Base-by-base conservation (phyloP, 2,888 invertebrate species). In the Corythucha ciliata region DNA sequence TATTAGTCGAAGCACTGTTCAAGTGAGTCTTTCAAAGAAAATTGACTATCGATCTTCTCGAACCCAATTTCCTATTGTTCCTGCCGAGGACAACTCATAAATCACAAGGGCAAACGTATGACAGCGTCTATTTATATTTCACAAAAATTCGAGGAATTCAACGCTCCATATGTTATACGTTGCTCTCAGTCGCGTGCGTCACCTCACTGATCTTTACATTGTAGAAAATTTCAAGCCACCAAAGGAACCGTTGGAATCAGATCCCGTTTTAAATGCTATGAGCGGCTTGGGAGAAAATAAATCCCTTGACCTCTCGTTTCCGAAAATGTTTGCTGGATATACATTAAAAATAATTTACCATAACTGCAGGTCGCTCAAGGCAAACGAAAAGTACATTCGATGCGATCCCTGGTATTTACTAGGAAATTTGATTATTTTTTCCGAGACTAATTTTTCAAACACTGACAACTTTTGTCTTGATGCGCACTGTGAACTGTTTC, bases 81-180 rank as follows among this genome's bases (percentile, higher is more conserved):
- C 53, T 2, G 58, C 60, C 4, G 60, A 59, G 41, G 14, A 60
- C 59, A 0, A 56, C 59, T 39, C 60, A 60, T 47, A 61, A 61
- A 44, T 45, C 53, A 20, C 59, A 61, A 45, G 60, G 60, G 4
- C 41, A 48, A 44, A 48, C 48, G 14, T 48, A 48, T 21, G 40
- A 44, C n/a, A 25, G 24, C 5, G 48, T 48, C 3, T 42, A 22
- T 16, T 4, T 48, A 12, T 37, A 48, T 24, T 21, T 48, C 18
- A 44, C 12, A 3, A 44, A 48, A 44, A 42, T 6, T n/a, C 4
- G 12, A 12, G 21, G 40, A 44, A 16, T 48, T 39, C 34, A 4
- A 4, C n/a, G 48, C 10, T 39, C 48, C 2, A 29, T 5, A 44
- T 48, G 48, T 14, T 27, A 12, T 41, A 49, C 22, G 49, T 49